Evolutionary conservation across 2,797 vertebrate species (phyloP), one percentile per base, ranked within the genome.

Genomic region (Catamblyrhynchus diadema): DNA sequence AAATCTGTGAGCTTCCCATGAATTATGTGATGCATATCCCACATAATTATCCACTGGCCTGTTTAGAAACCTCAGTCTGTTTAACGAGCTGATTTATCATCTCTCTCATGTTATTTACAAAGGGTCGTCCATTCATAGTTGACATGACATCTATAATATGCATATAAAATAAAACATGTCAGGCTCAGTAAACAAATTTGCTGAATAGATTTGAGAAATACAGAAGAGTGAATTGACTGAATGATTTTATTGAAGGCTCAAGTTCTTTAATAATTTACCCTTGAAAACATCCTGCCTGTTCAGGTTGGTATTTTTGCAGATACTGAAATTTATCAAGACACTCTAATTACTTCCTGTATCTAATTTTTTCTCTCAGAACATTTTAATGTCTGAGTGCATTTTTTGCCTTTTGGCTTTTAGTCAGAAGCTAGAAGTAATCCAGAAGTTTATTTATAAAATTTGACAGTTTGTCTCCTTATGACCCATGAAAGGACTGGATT

Each of bases 351-450:
- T 94, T 94, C 94, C 73, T 56, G 6, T 56, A 81, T 77, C 32
- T 79, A 22, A 3, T 66, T 85, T 91, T 88, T 92, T 65, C 17
- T 51, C 69, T 79, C 12, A 53, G 74, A 94, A 86, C 37, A 42
- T 88, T 94, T 90, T 84, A 90, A 73, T 73, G 82, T 81, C 69
- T 62, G 41, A 88, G 51, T 77, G 20, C 41, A 86, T 75, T 41
- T 41, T 41, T 16, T 93, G 75, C 28, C 59, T 86, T 94, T 86
- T 88, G 92, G 81, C 70, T 88, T 79, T 90, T 64, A 50, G 67
- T 93, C 74, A 88, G 90, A 90, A 88, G 54, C n/a, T 71, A 90
- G 79, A 94, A 93, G 86, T 88, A 93, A 94, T 62, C 91, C 82
- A 94, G 85, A 81, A 81, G 72, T 86, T 81, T 94, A 81, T 89